These are phyloP conservation scores for Drosophila barbarae DNA, from an alignment of 2,888 invertebrate genomes.

Conservation along the genomic window DNA sequence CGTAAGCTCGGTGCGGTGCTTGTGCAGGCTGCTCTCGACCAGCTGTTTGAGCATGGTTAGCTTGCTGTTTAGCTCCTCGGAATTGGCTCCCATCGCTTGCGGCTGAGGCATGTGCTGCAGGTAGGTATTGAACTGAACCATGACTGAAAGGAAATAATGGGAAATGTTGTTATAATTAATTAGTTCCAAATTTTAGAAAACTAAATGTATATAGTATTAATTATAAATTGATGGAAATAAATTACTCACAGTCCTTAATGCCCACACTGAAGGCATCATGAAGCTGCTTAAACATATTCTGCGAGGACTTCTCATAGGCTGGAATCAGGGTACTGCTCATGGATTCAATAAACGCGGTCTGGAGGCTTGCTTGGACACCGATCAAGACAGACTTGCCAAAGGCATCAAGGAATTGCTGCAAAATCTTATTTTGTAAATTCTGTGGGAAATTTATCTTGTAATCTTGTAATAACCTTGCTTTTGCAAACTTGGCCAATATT, in stretches of 20 bases:
- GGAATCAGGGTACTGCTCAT: conserved; percentile 89
- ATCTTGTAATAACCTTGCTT: conserved; percentile 84
- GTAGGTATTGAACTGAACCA: conserved; percentile 81
- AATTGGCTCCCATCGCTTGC: conserved; percentile 40
- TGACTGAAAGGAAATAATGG: conserved; percentile 73
- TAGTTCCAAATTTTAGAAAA: too few relatives aligned
- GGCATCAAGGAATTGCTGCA: conserved; percentile 86
- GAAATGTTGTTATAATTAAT: not conserved
- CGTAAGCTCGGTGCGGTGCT: conserved; percentile 75
- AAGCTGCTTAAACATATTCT: conserved; percentile 92
- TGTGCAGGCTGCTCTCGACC: conserved; percentile 71
- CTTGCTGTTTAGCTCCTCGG: conserved; percentile 76
- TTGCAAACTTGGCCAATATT: conserved; percentile 89
- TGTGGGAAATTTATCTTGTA: too few relatives aligned
- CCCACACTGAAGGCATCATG: conserved; percentile 93
- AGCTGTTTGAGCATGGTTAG: conserved; percentile 75
- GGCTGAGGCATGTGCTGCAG: conserved; percentile 80
- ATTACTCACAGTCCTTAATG: conserved; percentile 89
- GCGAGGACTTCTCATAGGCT: conserved; percentile 91
- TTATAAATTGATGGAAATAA: not conserved
- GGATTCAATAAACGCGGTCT: conserved; percentile 88
- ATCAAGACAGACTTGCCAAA: conserved; percentile 85
- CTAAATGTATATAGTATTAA: not conserved
- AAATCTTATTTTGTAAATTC: not conserved
- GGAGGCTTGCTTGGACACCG: conserved; percentile 87